These are phyloP conservation scores for Dyspetes luteomarginatus DNA, from an alignment of 2,888 invertebrate genomes.

Conservation along the genomic window DNA sequence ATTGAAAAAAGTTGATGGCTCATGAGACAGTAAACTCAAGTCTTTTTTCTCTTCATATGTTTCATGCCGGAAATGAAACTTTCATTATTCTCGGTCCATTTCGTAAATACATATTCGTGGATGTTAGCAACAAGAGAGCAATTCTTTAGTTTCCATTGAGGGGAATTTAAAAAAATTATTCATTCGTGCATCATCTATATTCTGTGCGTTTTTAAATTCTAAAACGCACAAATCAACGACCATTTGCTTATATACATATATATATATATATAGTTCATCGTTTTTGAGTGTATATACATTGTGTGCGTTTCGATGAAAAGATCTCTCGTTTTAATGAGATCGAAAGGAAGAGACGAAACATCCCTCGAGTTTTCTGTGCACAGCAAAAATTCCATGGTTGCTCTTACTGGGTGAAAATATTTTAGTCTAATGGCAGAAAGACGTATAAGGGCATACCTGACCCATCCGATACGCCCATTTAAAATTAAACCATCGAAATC, in stretches of 20 bases:
- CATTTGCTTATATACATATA: background rate
- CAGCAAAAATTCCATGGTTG: background rate
- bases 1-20: background rate
- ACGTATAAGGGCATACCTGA: too few relatives aligned
- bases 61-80: background rate
- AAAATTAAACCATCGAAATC: too few relatives aligned
- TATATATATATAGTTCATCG: background rate
- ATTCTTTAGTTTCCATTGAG: background rate
- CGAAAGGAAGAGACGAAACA: conserved; percentile 1
- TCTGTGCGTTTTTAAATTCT: too few relatives aligned
- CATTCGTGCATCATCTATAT: too few relatives aligned
- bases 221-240: too few relatives aligned
- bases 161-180: background rate
- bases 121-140: background rate
- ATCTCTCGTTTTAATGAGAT: conserved; percentile 36
- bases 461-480: too few relatives aligned
- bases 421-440: too few relatives aligned
- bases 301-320: conserved; percentile 4
- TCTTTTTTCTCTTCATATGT: background rate
- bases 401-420: background rate
- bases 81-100: background rate
- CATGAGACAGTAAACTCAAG: background rate
- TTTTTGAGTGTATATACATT: background rate
- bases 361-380: background rate
- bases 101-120: background rate